Evolutionary conservation across 1,140 invertebrate species (phyloP).

Genomic region (Caenorhabditis remanei): DNA sequence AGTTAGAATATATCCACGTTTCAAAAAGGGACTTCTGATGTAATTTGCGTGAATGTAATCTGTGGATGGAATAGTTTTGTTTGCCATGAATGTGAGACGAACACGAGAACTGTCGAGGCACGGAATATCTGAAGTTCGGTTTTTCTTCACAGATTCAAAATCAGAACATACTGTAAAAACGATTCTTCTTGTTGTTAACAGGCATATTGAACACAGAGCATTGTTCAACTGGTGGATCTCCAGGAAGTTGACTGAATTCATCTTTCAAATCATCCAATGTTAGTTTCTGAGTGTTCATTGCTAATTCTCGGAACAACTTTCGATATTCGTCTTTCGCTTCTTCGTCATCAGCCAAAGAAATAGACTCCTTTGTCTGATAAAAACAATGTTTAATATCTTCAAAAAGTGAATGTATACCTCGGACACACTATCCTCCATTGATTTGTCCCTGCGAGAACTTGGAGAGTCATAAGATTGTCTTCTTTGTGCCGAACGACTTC

Average conservation of each 20-base stretch:
- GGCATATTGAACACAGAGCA: not conserved
- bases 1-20: slow-evolving; percentile 43
- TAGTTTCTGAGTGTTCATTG: slow-evolving; percentile 17
- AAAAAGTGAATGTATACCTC: not conserved
- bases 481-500: not conserved
- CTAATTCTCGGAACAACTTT: slow-evolving; percentile 21
- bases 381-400: too few species aligned
- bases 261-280: slow-evolving; percentile 31
- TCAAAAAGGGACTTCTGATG: slow-evolving; percentile 27
- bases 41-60: slow-evolving; percentile 58
- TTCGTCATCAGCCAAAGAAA: slow-evolving; percentile 22
- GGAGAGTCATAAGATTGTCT: not conserved
- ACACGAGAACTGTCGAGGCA: slow-evolving; percentile 36
- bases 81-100: slow-evolving; percentile 14
- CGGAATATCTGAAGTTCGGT: slow-evolving; percentile 11
- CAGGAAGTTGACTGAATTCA: slow-evolving; percentile 5
- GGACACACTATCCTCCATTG: not conserved
- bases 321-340: slow-evolving; percentile 1
- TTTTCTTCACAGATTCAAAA: not conserved
- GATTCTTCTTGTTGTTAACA: slow-evolving; percentile 4
- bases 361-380: slow-evolving; percentile 14
- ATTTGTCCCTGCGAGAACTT: not conserved
- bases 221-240: slow-evolving; percentile 10
- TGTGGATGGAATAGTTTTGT: not conserved
- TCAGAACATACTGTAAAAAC: not conserved